Evolutionary conservation across 2,797 vertebrate genomes (phyloP).

Genomic region (Anniella stebbinsi): DNA sequence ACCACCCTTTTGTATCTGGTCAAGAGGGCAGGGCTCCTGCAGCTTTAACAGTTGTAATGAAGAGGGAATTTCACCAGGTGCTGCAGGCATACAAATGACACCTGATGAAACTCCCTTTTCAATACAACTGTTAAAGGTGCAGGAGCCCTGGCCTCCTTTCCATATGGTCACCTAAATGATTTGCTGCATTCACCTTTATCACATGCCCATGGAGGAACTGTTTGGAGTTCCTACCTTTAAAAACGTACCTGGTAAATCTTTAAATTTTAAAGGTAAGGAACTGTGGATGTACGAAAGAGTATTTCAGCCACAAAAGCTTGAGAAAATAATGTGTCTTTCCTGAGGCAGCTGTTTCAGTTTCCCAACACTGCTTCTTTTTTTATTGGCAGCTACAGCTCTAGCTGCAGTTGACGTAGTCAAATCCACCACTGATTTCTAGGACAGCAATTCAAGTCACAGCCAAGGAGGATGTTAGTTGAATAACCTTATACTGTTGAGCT

Average conservation of each 20-base stretch:
- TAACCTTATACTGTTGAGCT: fast-evolving
- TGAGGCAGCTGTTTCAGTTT: not conserved
- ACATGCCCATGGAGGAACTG: not conserved
- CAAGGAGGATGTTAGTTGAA: not conserved
- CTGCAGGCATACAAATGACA: no score
- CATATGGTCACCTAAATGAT: not conserved
- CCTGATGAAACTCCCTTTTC: no score
- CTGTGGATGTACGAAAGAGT: not conserved
- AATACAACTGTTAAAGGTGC: no score
- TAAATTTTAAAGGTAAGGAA: not conserved
- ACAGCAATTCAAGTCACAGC: not conserved
- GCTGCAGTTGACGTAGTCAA: not conserved
- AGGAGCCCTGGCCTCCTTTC: not conserved
- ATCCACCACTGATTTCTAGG: not conserved
- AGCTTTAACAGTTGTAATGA: no score
- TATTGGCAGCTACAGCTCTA: not conserved
- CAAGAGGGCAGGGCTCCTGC: no score
- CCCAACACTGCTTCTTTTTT: not conserved
- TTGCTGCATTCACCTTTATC: not conserved
- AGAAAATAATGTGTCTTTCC: not conserved
- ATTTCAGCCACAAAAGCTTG: not conserved
- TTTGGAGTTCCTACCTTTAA: not conserved
- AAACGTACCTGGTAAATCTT: not conserved
- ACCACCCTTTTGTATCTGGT: no score
- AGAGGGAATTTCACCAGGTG: no score